phyloP scores from a whole-genome alignment of 1,140 invertebrate species.

The Potamilus streckersoni region DNA sequence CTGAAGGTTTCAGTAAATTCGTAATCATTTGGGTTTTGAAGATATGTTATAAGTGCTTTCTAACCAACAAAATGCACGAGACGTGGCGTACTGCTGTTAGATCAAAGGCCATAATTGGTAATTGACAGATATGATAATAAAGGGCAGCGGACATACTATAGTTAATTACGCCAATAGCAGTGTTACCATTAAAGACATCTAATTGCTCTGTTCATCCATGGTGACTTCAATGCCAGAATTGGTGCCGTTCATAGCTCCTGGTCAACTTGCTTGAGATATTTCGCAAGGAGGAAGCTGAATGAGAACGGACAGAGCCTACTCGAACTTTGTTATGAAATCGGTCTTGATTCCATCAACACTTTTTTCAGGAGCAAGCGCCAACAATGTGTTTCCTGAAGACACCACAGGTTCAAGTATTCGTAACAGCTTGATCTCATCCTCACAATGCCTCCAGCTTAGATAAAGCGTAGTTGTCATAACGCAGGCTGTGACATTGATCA shows the following conservation, averaged over 20 bases:
- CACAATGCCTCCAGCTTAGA: not conserved
- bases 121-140: too few relatives aligned
- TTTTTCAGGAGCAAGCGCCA: conserved; percentile 10
- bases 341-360: conserved; percentile 23
- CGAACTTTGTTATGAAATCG: conserved; percentile 11
- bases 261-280: conserved; percentile 12
- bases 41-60: too few relatives aligned
- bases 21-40: too few relatives aligned
- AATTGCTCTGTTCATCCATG: not conserved
- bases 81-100: too few relatives aligned
- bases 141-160: too few relatives aligned
- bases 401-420: conserved; percentile 21
- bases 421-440: conserved; percentile 29
- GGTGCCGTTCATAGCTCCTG: not conserved
- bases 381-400: conserved; percentile 29
- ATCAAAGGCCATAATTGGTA: too few relatives aligned
- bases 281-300: conserved; percentile 24
- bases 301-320: conserved; percentile 14
- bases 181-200: too few relatives aligned
- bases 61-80: too few relatives aligned
- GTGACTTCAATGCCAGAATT: conserved; percentile 14
- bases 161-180: too few relatives aligned
- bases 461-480: too few relatives aligned
- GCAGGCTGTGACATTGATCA: too few relatives aligned
- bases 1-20: too few relatives aligned